Evolutionary conservation across 2,797 vertebrate genomes (phyloP).

Genomic region (Staurois parvus): DNA sequence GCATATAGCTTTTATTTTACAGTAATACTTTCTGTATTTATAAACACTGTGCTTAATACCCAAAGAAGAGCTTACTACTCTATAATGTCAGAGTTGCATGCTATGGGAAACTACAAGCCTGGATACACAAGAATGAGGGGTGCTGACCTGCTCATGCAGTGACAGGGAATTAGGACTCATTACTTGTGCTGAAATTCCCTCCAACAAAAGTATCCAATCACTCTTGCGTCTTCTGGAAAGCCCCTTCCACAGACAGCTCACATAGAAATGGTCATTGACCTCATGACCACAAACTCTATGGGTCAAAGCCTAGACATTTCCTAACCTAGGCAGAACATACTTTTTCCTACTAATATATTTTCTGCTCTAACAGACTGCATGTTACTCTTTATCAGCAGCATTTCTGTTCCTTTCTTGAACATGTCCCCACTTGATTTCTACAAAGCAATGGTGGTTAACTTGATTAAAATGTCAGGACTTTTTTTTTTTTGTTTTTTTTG

Average conservation of each 20-base stretch:
- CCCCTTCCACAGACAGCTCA: background rate
- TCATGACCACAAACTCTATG: background rate
- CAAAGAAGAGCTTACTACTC: too few relatives aligned
- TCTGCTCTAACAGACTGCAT: too few relatives aligned
- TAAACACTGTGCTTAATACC: too few relatives aligned
- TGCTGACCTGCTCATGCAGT: background rate
- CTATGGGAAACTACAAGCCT: background rate
- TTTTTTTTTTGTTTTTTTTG: too few relatives aligned
- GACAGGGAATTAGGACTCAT: background rate
- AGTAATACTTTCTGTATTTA: too few relatives aligned
- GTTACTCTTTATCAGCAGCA: too few relatives aligned
- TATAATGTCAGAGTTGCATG: background rate
- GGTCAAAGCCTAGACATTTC: background rate
- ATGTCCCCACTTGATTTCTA: too few relatives aligned
- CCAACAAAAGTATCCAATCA: background rate
- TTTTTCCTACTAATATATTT: background rate
- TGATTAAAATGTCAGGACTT: too few relatives aligned
- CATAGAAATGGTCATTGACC: slow-evolving; percentile 15
- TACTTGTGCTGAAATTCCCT: background rate
- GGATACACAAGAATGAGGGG: background rate
- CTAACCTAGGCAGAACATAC: background rate
- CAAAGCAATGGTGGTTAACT: too few relatives aligned
- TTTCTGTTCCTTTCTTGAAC: too few relatives aligned
- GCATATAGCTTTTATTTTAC: too few relatives aligned
- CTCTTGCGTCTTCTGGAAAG: too few relatives aligned